Evolutionary conservation across 2,113 vertebrate genomes (phyloP).

Genomic region (Crotalus horridus): DNA sequence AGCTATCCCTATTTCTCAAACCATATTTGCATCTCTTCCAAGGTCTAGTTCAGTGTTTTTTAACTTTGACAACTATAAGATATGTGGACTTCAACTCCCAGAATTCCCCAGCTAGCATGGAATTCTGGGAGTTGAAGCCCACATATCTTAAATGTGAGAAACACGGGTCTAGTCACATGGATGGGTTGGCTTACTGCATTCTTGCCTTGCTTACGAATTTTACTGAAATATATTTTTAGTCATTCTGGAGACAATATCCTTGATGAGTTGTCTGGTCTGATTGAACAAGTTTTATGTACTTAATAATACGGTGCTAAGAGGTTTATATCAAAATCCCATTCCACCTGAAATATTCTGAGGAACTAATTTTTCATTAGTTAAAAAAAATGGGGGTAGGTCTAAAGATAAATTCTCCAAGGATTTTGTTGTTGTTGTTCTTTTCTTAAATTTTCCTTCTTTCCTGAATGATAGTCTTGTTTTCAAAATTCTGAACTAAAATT

Average conservation of each 20-base stretch:
- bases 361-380: background rate
- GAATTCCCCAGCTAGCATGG: background rate
- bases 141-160: background rate
- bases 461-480: slow-evolving; percentile 16
- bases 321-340: background rate
- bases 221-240: background rate
- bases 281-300: background rate
- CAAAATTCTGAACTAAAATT: slow-evolving; percentile 18
- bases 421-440: background rate
- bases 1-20: background rate
- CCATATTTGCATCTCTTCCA: background rate
- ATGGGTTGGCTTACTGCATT: background rate
- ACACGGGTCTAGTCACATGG: background rate
- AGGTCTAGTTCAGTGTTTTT: background rate
- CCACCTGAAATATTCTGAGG: background rate
- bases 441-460: background rate
- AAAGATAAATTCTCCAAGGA: background rate
- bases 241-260: background rate
- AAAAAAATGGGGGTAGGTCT: background rate
- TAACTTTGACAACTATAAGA: background rate
- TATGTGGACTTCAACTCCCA: background rate
- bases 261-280: background rate
- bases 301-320: background rate
- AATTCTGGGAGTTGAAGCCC: background rate
- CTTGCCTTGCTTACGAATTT: background rate